phyloP scores from a whole-genome alignment of 2,113 vertebrate species.

The Heptranchias perlo region DNA sequence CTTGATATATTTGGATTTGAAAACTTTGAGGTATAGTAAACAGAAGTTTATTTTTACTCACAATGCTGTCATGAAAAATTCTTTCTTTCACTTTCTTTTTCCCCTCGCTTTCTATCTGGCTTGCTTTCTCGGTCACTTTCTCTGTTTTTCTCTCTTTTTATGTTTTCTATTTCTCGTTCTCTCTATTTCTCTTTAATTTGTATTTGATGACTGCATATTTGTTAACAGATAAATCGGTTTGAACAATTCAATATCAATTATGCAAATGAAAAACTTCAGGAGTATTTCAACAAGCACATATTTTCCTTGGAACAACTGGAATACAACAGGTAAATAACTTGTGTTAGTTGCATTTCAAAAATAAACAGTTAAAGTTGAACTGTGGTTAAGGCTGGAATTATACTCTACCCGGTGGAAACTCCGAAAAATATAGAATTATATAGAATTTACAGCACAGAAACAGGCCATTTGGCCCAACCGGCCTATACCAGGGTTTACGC shows the following conservation, averaged over 20 bases:
- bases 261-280: slow-evolving; percentile 98
- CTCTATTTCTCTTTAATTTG: background rate
- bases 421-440: too few relatives aligned
- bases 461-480: too few relatives aligned
- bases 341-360: background rate
- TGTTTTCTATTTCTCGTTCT: background rate
- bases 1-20: slow-evolving; percentile 98
- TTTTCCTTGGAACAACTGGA: slow-evolving; percentile 97
- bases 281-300: slow-evolving; percentile 98
- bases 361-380: background rate
- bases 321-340: slow-evolving; percentile 76
- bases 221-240: slow-evolving; percentile 82
- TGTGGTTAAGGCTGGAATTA: background rate
- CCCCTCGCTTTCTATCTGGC: background rate
- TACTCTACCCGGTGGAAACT: background rate
- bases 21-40: slow-evolving; percentile 80
- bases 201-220: background rate
- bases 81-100: background rate
- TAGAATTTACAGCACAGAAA: too few relatives aligned
- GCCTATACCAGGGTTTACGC: too few relatives aligned
- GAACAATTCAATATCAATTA: slow-evolving; percentile 99
- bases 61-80: background rate
- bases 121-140: background rate
- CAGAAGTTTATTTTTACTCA: background rate
- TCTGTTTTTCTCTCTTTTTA: slow-evolving; percentile 32